Base-by-base conservation (phyloP, 1,140 invertebrate species). In the Rhynchophorus ferrugineus region DNA sequence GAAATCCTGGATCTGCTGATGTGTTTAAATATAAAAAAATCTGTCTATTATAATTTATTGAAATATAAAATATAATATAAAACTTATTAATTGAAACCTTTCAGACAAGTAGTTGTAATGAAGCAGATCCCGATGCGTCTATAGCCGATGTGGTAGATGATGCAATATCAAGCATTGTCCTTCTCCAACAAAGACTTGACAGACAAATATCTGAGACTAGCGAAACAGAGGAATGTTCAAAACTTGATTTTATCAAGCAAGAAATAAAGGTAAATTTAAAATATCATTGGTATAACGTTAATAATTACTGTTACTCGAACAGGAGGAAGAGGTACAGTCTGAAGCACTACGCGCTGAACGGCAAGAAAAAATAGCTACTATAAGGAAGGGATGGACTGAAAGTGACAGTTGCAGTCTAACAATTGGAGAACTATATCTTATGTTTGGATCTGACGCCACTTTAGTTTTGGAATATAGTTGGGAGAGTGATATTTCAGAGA, bases 341-440 rank as follows among this genome's bases (percentile, higher is more conserved):
- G 2, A 3, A 21, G 37, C 20, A 41, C 34, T 49, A 36, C 49
- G n/a, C 29, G 24, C 35, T 21, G 52, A 54, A 48, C 35, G 42
- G 16, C 16, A 46, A 37, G 47, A 61, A 43, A 17, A 46, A 42
- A 68, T 78, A 33, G 69, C 73, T 1, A 78, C 81, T 62, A 81
- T 90, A 20, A 73, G 78, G 54, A 75, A 78, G 44, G 91, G 91
- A 1, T 93, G 90, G 89, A 90, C 83, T 38, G 62, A 78, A 1
- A 72, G 79, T 8, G 84, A 85, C 66, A 79, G 82, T 3, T 83
- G 84, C 13, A 82, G 82, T 20, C 77, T 93, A 21, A 91, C 87
- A 21, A 77, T 95, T 36, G 91, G 90, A 0, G 89, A 95, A 72
- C 67, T 95, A n/a, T 93, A 91, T 73, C 73, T 94, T 51, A 91